Base-by-base conservation (phyloP, 2,888 invertebrate genomes). In the Leptinotarsa tumamoca region DNA sequence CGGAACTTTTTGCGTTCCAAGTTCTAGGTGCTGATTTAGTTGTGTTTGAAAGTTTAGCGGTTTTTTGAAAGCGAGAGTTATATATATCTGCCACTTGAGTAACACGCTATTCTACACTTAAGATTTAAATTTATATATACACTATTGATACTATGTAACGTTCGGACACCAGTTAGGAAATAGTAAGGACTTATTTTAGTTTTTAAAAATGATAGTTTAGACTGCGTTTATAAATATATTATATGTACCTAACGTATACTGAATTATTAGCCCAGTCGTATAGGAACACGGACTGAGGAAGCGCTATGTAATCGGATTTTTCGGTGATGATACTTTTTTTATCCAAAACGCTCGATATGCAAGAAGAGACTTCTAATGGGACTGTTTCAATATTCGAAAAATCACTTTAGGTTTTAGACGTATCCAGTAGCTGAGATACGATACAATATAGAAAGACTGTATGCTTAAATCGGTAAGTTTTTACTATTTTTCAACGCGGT, bases 401-500 rank as follows among this genome's bases (percentile, higher is more conserved):
- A 83, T 84, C 84, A 85, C 83, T 84, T 83, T 85, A 85, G 84
- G 84, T 84, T 83, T 83, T 85, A 85, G 84, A 80, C 77, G 58
- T 58, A 58, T 58, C 23, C 58, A 17, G 1, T 80, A 81, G 80
- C 81, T 83, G 79, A 83, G 83, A 82, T 84, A 83, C 80, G 83
- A 85, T 85, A 86, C 84, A 84, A 83, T 82, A 85, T 86, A 87
- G 86, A 87, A 80, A 87, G 87, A 87, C 87, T 87, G 87, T 87
- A 86, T 84, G 85, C 85, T 85, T 86, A 83, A 83, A 83, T 80
- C 76, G 71, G 77, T 82, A 81, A 81, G 81, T 83, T 80, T 83
- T 84, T 83, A 83, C 86, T 85, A 85, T 85, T 85, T 85, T 85
- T 83, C 80, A 82, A 84, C 84, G 81, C 83, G 83, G 82, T 83